Conservation (phyloP, 2,797 vertebrate species). For the Phoebastria nigripes region DNA sequence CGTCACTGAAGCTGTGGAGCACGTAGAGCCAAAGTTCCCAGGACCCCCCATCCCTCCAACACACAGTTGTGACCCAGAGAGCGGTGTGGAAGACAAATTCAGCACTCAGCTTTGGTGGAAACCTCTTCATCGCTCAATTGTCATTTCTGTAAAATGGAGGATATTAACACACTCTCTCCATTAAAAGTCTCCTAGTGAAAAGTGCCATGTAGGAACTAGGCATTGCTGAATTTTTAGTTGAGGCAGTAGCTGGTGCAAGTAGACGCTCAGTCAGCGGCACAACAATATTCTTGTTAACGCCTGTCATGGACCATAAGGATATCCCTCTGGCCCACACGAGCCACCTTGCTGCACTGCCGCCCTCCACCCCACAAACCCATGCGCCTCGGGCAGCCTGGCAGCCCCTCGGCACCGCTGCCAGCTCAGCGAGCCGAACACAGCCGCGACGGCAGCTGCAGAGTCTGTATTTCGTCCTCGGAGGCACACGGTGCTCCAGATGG, state of each 20-base stretch:
- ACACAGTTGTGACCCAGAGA: background rate
- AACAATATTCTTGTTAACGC: background rate
- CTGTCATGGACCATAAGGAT: fast-evolving
- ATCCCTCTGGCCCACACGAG: fast-evolving
- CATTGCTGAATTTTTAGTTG: background rate
- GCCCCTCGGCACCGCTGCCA: background rate
- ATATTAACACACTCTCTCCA: background rate
- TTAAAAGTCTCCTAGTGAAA: background rate
- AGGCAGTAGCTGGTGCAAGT: background rate
- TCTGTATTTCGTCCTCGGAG: fast-evolving
- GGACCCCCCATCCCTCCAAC: background rate
- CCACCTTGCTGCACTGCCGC: background rate
- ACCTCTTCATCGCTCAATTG: fast-evolving
- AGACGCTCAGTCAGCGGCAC: background rate
- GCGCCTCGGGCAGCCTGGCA: fast-evolving
- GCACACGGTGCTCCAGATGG: background rate
- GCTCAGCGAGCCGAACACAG: background rate
- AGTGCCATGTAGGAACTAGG: fast-evolving
- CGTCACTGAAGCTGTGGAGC: background rate
- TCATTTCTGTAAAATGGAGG: background rate
- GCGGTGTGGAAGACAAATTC: background rate
- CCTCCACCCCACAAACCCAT: background rate
- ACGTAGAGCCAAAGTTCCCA: background rate
- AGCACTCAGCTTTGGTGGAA: background rate
- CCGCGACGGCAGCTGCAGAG: fast-evolving